Evolutionary conservation across 30 jellyfish, hydroid and myxozoan genomes (phyloP).

Genomic region (Pelagia noctiluca): DNA sequence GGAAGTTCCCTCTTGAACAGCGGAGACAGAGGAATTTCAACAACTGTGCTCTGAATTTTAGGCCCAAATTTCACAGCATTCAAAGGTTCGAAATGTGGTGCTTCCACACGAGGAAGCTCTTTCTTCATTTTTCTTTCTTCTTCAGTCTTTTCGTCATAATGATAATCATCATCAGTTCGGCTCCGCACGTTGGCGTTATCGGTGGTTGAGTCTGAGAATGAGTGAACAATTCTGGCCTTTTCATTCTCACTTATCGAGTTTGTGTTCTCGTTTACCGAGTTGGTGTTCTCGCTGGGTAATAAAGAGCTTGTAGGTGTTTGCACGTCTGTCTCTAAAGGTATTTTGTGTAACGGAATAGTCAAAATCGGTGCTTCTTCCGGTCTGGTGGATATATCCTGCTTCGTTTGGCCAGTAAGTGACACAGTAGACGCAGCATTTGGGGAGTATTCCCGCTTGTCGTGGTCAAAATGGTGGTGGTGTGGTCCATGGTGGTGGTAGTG

Average conservation of each 20-base stretch:
- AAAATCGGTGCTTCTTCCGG: neutral
- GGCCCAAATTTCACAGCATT: conserved; percentile 56
- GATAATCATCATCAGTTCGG: neutral
- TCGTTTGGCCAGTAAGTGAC: conserved; percentile 34
- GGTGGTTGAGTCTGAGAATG: neutral
- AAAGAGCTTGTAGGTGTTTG: too few species aligned
- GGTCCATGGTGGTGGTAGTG: conserved; percentile 61
- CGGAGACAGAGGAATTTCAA: conserved; percentile 51
- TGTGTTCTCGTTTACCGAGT: too few species aligned
- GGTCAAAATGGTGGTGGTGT: conserved; percentile 72
- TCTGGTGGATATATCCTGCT: conserved; percentile 10
- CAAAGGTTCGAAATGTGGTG: conserved; percentile 48
- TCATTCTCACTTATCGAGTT: too few species aligned
- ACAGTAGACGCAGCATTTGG: conserved; percentile 17
- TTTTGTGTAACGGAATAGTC: conserved; percentile 8
- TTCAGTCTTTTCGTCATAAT: neutral
- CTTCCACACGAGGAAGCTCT: conserved; percentile 55
- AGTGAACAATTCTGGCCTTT: neutral
- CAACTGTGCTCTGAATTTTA: conserved; percentile 3
- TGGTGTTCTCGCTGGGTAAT: too few species aligned
- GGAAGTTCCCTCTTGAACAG: conserved; percentile 3
- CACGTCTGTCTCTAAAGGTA: too few species aligned
- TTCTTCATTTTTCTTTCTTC: conserved; percentile 18
- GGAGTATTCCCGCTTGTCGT: conserved; percentile 43
- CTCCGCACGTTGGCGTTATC: neutral